Evolutionary conservation across 2,888 invertebrate species (phyloP), one percentile per base, ranked within the genome.

Genomic region (Drosophila neoperkinsi): DNA sequence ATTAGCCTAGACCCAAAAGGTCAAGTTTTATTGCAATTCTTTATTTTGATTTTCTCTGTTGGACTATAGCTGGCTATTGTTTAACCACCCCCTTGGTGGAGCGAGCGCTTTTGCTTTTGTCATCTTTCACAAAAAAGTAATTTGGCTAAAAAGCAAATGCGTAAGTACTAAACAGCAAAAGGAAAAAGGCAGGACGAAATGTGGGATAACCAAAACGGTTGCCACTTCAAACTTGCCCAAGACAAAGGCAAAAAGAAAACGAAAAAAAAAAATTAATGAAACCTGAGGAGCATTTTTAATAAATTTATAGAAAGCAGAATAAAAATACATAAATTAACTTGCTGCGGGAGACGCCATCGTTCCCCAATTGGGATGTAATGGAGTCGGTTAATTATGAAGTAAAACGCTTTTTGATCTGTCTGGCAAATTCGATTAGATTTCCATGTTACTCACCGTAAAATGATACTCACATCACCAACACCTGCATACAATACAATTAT

Each of bases 121-220:
- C 77, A 82, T 67, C 69, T 75, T 71, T 61, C 59, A 70, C 58
- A 73, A 73, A 88, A 46, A 88, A 78, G 74, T 83, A 83, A 88
- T 88, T 85, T 88, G 70, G 88, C 64, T 76, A 81, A 76, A 78
- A 87, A 76, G 71, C 53, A 90, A 90, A 76, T 88, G 76, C 88
- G 86, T 86, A 83, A 90, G 88, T 85, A 86, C 78, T 78, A 83
- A 83, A 78, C 60, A 71, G 58, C 63, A 65, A 36, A 51, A 21
- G 25, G 30, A 13, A 64, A 50, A 36, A 21, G 62, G 41, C 38
- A 53, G 50, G 25, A 34, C 34, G 36, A 59, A 62, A 64, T 65
- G 9, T 67, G 61, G 65, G 58, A 33, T 53, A 65, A 57, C 21
- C 55, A 53, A 63, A 81, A 63, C 61, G 66, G 66, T 70, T 60